A percentile compares a stretch with the other conserved stretches of the same genome.
Evolutionary conservation across 2,113 vertebrate genomes (phyloP).

Genomic region (Cnemophilus loriae): DNA sequence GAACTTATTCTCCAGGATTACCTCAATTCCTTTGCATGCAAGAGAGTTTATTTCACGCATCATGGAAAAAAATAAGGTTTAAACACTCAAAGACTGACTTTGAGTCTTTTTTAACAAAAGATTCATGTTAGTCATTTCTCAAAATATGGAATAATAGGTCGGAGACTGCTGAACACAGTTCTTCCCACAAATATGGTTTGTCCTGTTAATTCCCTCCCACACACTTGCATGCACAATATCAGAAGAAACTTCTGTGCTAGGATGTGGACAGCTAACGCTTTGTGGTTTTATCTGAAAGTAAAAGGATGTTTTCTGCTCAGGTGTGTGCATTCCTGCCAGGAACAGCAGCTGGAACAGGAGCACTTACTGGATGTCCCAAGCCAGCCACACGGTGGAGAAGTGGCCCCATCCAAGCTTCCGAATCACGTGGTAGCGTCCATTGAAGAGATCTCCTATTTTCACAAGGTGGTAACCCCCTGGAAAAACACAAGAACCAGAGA

Average conservation of each 20-base stretch:
- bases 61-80: not conserved
- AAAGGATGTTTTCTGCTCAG: not conserved
- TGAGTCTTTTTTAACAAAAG: not conserved
- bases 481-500: not conserved
- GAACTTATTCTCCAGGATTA: not conserved
- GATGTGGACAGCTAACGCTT: not conserved
- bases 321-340: not conserved
- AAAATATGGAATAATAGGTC: not conserved
- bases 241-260: not conserved
- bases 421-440: slow-evolving; percentile 92
- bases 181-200: not conserved
- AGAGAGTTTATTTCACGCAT: not conserved
- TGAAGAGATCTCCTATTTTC: slow-evolving; percentile 95
- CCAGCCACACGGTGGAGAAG: slow-evolving; percentile 98
- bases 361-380: slow-evolving; percentile 97
- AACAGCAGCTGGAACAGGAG: not conserved
- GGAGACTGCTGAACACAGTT: not conserved
- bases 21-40: not conserved
- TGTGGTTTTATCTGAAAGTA: not conserved
- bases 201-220: not conserved
- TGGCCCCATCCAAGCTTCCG: slow-evolving; percentile 98
- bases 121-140: not conserved
- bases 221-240: not conserved
- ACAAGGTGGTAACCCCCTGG: slow-evolving; percentile 95
- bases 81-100: not conserved